Conservation (phyloP, 2,113 vertebrate genomes). For the Petrocephalus zakoni region DNA sequence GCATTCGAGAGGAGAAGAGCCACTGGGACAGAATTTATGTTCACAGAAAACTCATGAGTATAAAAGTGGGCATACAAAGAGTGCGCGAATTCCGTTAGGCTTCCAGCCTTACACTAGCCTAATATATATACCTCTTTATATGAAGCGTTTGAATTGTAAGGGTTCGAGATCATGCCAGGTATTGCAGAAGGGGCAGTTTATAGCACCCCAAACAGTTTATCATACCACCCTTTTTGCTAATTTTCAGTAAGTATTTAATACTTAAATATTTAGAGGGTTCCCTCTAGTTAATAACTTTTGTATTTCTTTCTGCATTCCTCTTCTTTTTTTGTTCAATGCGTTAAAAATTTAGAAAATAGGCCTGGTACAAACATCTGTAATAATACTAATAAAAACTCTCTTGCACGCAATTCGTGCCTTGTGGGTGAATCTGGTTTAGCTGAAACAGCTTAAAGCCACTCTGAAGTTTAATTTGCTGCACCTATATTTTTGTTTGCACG, state of each 20-base stretch:
- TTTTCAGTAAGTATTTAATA: background rate
- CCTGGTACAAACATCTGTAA: background rate
- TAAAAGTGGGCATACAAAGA: background rate
- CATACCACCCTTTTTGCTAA: background rate
- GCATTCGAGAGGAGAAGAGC: background rate
- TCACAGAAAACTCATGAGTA: background rate
- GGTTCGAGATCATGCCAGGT: background rate
- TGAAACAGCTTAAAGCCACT: background rate
- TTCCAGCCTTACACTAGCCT: background rate
- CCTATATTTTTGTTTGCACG: too few relatives aligned
- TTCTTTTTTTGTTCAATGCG: background rate
- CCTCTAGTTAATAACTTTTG: background rate
- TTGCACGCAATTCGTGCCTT: background rate
- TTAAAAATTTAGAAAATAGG: background rate
- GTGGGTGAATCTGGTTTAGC: background rate
- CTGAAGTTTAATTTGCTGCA: background rate
- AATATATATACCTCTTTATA: background rate
- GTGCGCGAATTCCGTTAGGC: background rate
- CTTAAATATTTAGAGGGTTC: background rate
- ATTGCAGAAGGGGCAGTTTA: background rate
- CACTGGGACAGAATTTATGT: background rate
- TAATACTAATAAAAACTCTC: background rate
- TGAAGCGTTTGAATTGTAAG: background rate
- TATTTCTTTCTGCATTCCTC: background rate
- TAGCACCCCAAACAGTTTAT: background rate